Evolutionary conservation across 2,797 vertebrate species (phyloP), one percentile per base, ranked within the genome.

Genomic region (Mormyrus hasselquistii): DNA sequence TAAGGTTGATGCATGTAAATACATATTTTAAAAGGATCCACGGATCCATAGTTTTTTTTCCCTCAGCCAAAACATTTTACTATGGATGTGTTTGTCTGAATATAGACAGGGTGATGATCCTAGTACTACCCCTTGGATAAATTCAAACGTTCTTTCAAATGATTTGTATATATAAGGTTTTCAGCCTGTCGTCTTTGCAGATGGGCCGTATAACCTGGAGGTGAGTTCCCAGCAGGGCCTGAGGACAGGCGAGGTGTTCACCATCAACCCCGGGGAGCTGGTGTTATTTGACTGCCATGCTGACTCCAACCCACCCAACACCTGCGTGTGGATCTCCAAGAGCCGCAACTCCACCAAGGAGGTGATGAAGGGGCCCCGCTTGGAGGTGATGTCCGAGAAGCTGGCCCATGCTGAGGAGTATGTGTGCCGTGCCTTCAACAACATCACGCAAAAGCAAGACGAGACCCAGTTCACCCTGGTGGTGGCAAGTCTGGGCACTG

Each of bases 301-400:
- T 0, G 98, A 99, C 88, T 99, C 98, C 88, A 98, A 99, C 91
- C 98, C 98, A 44, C 98, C 98, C 82, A 99, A 98, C 93, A 97
- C 94, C 91, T 99, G 96, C 0, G 96, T 95, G 2, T 99, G 98
- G 98, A 96, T 98, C 92, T 97, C 93, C 57, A 97, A 94, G 90
- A 93, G 93, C 90, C 94, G 93, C 91, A 99, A 99, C 57, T 89
- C 88, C 10, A 97, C 96, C 0, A 93, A 96, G 38, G 92, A 98
- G 88, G 95, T 99, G 92, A 96, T 95, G 6, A 94, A 97, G 0
- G 98, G 98, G 52, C 97, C 97, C 6, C 95, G 92, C 10, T 95
- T 99, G 82, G 94, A 98, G 94, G 95, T 99, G 90, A 92, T 92
- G 1, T 96, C 95, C 50, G 96, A 97, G 90, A 94, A 93, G 86